phyloP scores from a whole-genome alignment of 2,797 vertebrate species.

The Lepilemur ruficaudatus region DNA sequence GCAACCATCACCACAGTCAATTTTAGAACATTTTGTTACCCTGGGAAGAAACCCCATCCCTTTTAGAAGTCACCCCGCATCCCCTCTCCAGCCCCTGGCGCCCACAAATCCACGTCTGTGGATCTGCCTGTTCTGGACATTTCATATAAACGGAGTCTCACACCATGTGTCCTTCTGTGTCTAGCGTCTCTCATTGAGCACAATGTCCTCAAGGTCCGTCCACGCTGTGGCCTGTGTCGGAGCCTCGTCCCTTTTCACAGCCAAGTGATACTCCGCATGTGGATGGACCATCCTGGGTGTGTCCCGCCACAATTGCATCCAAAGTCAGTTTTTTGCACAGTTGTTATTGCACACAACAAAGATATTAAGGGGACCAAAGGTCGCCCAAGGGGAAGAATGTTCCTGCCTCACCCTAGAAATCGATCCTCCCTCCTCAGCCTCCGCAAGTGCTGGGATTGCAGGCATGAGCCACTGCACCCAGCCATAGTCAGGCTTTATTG shows the following conservation, averaged over 20 bases:
- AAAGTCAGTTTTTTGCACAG: background rate
- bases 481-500: background rate
- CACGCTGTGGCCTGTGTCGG: background rate
- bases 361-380: background rate
- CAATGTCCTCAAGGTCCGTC: background rate
- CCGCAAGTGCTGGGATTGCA: background rate
- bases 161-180: background rate
- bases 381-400: background rate
- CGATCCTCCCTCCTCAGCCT: background rate
- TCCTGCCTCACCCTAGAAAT: background rate
- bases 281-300: background rate
- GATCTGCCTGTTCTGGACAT: background rate
- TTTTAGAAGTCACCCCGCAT: background rate
- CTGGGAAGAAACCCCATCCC: background rate
- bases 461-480: background rate
- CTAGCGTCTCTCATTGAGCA: background rate
- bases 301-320: background rate
- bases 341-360: background rate
- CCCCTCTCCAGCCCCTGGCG: background rate
- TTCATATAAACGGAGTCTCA: background rate
- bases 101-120: background rate
- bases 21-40: background rate
- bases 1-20: background rate
- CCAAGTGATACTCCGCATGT: fast-evolving
- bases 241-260: background rate